Evolutionary conservation across 2,113 vertebrate genomes (phyloP), one percentile per base, ranked within the genome.

Genomic region (Promerops cafer): DNA sequence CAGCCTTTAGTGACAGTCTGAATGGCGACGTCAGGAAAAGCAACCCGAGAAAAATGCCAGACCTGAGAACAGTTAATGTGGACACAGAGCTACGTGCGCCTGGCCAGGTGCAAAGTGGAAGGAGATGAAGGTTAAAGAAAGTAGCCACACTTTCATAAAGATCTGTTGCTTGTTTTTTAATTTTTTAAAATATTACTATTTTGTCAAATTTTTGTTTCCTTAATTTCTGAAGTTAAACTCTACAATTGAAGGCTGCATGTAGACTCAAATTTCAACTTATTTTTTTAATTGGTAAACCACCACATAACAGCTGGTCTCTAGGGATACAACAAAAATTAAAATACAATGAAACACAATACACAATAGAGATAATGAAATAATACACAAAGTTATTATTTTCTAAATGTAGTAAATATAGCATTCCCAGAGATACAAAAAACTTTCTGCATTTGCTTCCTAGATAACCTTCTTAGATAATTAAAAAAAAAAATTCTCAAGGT

Each of bases 1-100:
- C 17, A 83, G 60, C 30, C 18, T 84, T 50, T 49, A 42, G 45
- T 11, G 21, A 47, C 9, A 35, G 11, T 31, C 53, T 77, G 50
- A 50, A 80, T 1, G 8, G 18, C 17, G 22, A 60, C 28, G 16
- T 40, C 35, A 57, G 66, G 45, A 82, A 87, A 7, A 47, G 7
- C 24, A 81, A 39, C 4, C 4, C 0, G 0, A 66, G 42, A 63
- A 45, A 45, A 68, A 56, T 47, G 27, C 24, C 31, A 42, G 6
- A 40, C n/a, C 47, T 27, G 12, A 87, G 31, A 70, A 70, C 23
- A 74, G 33, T 47, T 59, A 15, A n/a, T 5, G 8, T 39, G 30
- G 15, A 28, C 22, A 47, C 8, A 63, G 17, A 47, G 47, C n/a
- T 22, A 44, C 0, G 2, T 18, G 60, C 13, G 45, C 17, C 14